Evolutionary conservation across 2,888 invertebrate genomes (phyloP).

Genomic region (Ophonus ardosiacus): DNA sequence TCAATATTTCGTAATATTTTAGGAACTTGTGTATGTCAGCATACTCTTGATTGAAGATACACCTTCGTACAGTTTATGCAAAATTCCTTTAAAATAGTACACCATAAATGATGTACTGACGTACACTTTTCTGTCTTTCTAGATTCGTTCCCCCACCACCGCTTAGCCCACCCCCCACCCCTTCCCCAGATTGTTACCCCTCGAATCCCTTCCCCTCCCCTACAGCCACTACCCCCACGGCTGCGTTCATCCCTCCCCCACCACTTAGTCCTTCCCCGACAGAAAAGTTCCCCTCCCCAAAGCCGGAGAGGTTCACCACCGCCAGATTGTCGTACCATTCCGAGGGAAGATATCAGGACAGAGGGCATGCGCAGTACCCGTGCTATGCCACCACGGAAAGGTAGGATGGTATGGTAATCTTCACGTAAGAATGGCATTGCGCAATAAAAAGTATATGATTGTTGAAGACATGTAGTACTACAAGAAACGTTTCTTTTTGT

Average conservation of each 20-base stretch:
- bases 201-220: constrained; percentile 77
- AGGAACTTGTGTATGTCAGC: too few relatives aligned
- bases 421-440: too few relatives aligned
- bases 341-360: not conserved
- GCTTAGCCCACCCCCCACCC: constrained; percentile 79
- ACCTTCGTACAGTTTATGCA: too few relatives aligned
- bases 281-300: constrained; percentile 70
- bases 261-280: constrained; percentile 74
- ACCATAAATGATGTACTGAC: not conserved
- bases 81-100: not conserved
- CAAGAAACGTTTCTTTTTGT: too few relatives aligned
- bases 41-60: too few relatives aligned
- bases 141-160: constrained; percentile 79
- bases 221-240: constrained; percentile 77
- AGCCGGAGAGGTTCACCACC: constrained; percentile 67
- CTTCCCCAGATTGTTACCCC: constrained; percentile 80
- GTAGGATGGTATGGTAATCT: constrained; percentile 56
- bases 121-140: not conserved
- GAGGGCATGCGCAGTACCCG: constrained; percentile 61
- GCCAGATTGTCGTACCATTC: constrained; percentile 70
- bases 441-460: too few relatives aligned
- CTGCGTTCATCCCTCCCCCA: constrained; percentile 78
- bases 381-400: constrained; percentile 66
- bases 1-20: too few relatives aligned
- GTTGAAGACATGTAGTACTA: too few relatives aligned